Conservation (phyloP, 2,113 vertebrate genomes). For the Psophia crepitans region DNA sequence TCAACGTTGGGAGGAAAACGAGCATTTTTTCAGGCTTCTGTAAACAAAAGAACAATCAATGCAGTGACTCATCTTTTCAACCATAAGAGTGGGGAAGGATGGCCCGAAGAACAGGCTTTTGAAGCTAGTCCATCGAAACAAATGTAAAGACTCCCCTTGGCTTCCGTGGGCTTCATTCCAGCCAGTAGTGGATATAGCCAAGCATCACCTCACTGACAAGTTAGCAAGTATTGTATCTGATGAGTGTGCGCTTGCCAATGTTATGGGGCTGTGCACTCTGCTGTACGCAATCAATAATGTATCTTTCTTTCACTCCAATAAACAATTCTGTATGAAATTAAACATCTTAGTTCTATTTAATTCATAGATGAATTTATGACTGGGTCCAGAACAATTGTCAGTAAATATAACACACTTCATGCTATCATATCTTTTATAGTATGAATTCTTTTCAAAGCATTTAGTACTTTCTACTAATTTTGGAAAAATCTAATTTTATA, state of each 20-base stretch:
- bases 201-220: neutral
- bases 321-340: neutral
- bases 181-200: neutral
- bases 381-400: neutral
- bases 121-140: neutral
- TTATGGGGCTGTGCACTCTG: neutral
- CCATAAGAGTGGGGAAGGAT: neutral
- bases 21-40: neutral
- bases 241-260: neutral
- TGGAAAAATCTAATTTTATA: neutral
- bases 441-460: neutral
- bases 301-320: neutral
- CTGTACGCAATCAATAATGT: accelerated
- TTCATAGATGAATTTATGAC: neutral
- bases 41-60: neutral
- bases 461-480: neutral
- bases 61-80: neutral
- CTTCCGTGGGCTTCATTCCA: neutral
- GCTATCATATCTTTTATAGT: neutral
- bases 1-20: accelerated
- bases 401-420: neutral
- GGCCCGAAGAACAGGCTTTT: neutral
- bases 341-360: neutral
- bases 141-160: too few species aligned
- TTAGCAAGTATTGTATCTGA: neutral